Evolutionary conservation across 2,888 invertebrate genomes (phyloP).

Genomic region (Troides oblongomaculatus): DNA sequence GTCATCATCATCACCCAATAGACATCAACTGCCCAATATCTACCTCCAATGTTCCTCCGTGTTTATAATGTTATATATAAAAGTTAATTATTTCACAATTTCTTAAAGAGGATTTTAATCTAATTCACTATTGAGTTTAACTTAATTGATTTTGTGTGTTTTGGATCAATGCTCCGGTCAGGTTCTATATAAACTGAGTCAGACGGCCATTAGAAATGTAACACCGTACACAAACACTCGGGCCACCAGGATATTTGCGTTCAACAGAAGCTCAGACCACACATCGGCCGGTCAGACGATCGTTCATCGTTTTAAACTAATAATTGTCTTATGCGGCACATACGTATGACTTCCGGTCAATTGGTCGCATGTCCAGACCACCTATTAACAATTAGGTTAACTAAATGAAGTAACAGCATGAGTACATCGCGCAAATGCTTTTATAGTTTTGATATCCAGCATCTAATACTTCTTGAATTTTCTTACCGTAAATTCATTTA

Average conservation of each 20-base stretch:
- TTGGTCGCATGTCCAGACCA: conserved; percentile 17
- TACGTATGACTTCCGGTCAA: conserved; percentile 30
- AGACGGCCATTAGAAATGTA: conserved; percentile 4
- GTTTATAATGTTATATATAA: no score
- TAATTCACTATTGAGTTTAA: not conserved
- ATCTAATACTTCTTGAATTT: not conserved
- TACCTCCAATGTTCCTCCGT: no score
- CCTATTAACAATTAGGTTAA: conserved; percentile 20
- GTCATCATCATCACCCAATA: no score
- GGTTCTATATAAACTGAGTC: not conserved
- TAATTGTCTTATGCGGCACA: conserved; percentile 25
- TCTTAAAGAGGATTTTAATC: not conserved
- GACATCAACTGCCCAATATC: no score
- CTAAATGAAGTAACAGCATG: not conserved
- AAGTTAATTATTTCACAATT: not conserved
- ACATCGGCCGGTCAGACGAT: conserved; percentile 14
- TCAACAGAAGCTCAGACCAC: conserved; percentile 27
- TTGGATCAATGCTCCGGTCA: not conserved
- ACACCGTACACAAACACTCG: conserved; percentile 6
- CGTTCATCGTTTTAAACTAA: conserved; percentile 27
- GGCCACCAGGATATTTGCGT: conserved; percentile 22
- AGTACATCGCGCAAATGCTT: not conserved
- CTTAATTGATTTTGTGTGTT: not conserved
- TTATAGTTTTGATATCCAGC: not conserved
- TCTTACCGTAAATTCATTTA: no score